A percentile compares a stretch with the other conserved stretches of the same genome.
Evolutionary conservation across 2,888 invertebrate genomes (phyloP).

Genomic region (Morpho achilles): DNA sequence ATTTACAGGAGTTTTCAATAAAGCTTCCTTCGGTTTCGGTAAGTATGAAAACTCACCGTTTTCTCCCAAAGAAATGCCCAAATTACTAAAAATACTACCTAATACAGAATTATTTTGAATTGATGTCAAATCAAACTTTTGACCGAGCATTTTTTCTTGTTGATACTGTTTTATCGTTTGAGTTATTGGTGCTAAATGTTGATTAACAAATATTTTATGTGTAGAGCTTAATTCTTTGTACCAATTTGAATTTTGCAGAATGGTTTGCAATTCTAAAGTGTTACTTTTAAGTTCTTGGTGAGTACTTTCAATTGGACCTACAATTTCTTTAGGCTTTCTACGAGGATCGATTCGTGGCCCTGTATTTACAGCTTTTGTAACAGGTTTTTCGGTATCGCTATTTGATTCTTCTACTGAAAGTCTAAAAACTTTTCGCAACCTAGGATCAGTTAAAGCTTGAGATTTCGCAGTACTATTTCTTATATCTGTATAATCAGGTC

Average conservation of each 20-base stretch:
- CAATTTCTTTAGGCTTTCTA: slow-evolving; percentile 62
- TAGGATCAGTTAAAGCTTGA: slow-evolving; percentile 86
- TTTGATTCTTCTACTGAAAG: slow-evolving; percentile 81
- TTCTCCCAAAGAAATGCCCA: slow-evolving; percentile 80
- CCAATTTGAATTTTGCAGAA: slow-evolving; percentile 84
- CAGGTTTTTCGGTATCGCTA: slow-evolving; percentile 77
- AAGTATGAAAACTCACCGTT: slow-evolving; percentile 76
- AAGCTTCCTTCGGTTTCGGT: slow-evolving; percentile 68
- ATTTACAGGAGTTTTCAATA: slow-evolving; percentile 64
- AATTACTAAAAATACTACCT: slow-evolving; percentile 80
- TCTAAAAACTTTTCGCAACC: slow-evolving; percentile 86
- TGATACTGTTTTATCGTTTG: slow-evolving; percentile 81
- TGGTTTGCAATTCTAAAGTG: slow-evolving; percentile 77
- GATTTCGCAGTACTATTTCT: slow-evolving; percentile 84
- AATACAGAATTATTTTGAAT: slow-evolving; percentile 74
- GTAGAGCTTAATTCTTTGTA: slow-evolving; percentile 85
- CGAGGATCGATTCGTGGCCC: slow-evolving; percentile 70
- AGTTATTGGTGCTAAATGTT: slow-evolving; percentile 81
- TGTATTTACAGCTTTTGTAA: slow-evolving; percentile 46
- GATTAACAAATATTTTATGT: slow-evolving; percentile 85
- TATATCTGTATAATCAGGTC: slow-evolving; percentile 87
- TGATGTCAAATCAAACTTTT: slow-evolving; percentile 73
- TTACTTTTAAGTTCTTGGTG: slow-evolving; percentile 54
- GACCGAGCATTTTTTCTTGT: slow-evolving; percentile 76
- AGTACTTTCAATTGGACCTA: slow-evolving; percentile 34